Base-by-base conservation (phyloP, 2,113 vertebrate genomes). In the Pterocles orientalis region DNA sequence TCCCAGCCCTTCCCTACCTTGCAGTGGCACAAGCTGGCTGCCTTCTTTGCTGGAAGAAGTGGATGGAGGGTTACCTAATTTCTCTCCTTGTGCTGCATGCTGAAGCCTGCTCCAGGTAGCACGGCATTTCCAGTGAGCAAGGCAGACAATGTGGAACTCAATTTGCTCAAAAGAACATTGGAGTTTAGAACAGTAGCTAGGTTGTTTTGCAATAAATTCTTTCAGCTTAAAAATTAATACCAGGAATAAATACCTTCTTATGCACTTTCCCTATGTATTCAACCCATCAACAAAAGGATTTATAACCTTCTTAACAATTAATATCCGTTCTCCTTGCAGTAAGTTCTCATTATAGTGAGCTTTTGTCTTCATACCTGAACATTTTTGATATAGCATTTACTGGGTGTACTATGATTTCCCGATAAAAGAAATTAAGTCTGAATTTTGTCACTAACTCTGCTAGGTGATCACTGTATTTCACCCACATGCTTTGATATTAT, bases 221-320 rank as follows among this genome's bases (percentile, higher is more conserved):
- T 91, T 36, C 58, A 70, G 54, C 45, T 88, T 93, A 90, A 79
- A 87, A 80, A 93, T 80, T 90, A 90, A 95, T 90, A 34, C 39
- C 48, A 50, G 72, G 62, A 76, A 88, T 72, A 95, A 95, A 95
- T 57, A 88, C 28, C 66, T 93, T 51, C 62, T 94, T 80, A 76
- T 85, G 45, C n/a, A 50, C 73, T 75, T 87, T 51, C 50, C 21
- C 62, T 95, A 47, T 73, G 47, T 54, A 56, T 86, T 78, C 79
- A 90, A 39, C 25, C 34, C 68, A 78, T 56, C 78, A 83, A 7
- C 60, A 66, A 26, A 70, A 91, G 68, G 84, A 90, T 94, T 95
- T 96, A 91, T 69, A 75, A 88, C 75, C 90, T 91, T 80, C 76
- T 96, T 88, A 88, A 93, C 86, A 90, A 90, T 79, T 91, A 95